Evolutionary conservation across 2,888 invertebrate species (phyloP), one percentile per base, ranked within the genome.

Genomic region (Catonia carolina): DNA sequence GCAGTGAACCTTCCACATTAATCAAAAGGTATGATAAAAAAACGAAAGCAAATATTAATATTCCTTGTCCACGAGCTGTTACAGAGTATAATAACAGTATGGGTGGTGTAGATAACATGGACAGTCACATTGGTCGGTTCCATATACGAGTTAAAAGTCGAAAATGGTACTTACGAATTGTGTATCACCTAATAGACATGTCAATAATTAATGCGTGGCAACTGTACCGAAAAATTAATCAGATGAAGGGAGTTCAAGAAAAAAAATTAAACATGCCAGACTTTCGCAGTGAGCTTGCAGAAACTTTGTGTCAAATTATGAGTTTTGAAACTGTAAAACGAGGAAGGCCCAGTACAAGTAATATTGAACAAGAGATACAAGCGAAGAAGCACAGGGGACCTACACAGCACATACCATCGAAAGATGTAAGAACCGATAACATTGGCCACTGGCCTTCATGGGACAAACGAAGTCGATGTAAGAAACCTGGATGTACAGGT

Each of bases 131-230:
- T 60, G 63, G 65, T 14, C 55, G 60, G 10, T 69, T 67, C 23
- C 33, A 68, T n/a, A 63, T 65, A 6, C 64, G 63, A 42, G 59
- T 60, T 23, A 65, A 66, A 61, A 66, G 64, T 7, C 59, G 61
- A 12, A 70, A 69, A 53, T 68, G 68, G 64, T 62, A 67, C 1
- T 36, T 69, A 0, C 67, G 67, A 51, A 59, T 67, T 0, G 64
- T 69, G 31, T 22, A 42, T n/a, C 56, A 62, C 56, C 62, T 63
- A n/a, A 45, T 63, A 53, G 60, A 63, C 47, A 18, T 61, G 20
- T 42, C 61, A 49, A 47, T 58, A 53, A 59, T 62, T 47, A 61
- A 67, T 51, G 55, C 61, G 7, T 66, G 65, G 67, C 54, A 63
- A 31, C 62, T 62, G 35, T 66, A 68, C 58, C 48, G 55, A 53